phyloP scores from a whole-genome alignment of 2,113 vertebrate genomes.

The Tapirus terrestris region DNA sequence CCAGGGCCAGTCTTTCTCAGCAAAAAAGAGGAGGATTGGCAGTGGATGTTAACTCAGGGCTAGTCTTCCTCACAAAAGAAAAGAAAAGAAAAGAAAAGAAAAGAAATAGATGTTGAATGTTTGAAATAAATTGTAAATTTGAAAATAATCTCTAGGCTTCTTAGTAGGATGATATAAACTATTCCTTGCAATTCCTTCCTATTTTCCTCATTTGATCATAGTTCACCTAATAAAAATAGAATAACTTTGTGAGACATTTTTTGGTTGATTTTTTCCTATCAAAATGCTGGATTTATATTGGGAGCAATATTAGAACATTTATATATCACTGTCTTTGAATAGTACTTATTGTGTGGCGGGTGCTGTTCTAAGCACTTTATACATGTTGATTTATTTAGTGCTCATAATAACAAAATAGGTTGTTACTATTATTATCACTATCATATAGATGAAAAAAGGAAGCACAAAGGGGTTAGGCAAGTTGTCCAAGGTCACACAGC shows the following conservation, averaged over 20 bases:
- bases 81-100: too few relatives aligned
- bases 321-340: conserved; percentile 14
- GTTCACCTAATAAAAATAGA: conserved; percentile 7
- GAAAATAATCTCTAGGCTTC: conserved; percentile 15
- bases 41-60: too few relatives aligned
- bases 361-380: not conserved
- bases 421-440: not conserved
- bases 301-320: not conserved
- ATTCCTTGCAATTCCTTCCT: not conserved
- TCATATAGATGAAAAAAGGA: not conserved
- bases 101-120: not conserved
- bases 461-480: not conserved
- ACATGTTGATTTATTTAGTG: not conserved
- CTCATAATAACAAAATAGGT: not conserved
- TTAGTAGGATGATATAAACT: not conserved
- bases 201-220: conserved; percentile 9
- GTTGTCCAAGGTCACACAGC: not conserved
- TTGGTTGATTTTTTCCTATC: not conserved
- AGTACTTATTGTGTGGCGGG: not conserved
- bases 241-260: not conserved
- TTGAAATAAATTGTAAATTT: not conserved
- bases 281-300: not conserved
- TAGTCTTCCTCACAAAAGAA: too few relatives aligned
- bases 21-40: too few relatives aligned
- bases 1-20: too few relatives aligned